Evolutionary conservation across 2,888 invertebrate genomes (phyloP).

Genomic region (Diplolepis rosae): DNA sequence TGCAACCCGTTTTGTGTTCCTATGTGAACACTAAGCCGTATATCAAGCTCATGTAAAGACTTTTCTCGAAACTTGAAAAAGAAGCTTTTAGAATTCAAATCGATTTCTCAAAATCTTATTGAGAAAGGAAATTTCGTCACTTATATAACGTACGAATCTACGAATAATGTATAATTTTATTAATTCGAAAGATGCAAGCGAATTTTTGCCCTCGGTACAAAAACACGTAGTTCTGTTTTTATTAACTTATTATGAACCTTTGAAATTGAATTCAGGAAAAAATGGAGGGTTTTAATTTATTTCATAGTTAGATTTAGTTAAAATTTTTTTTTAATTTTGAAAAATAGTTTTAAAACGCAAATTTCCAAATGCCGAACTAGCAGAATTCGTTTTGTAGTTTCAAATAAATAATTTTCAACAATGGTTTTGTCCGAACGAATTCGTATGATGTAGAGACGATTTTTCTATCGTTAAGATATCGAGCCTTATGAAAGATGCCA

Average conservation of each 20-base stretch:
- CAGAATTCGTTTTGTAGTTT: too few species aligned
- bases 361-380: too few species aligned
- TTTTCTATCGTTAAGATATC: neutral
- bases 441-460: neutral
- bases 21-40: neutral
- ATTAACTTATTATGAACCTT: too few species aligned
- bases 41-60: neutral
- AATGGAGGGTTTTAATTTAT: too few species aligned
- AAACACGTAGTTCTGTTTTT: too few species aligned
- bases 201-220: too few species aligned
- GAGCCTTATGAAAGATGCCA: neutral
- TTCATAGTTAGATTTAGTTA: too few species aligned
- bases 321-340: conserved; percentile 9
- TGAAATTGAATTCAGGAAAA: too few species aligned
- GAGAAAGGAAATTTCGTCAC: neutral
- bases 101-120: conserved; percentile 3
- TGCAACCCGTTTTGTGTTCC: conserved; percentile 17
- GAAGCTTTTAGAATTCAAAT: neutral
- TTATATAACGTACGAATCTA: conserved; percentile 8
- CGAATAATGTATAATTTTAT: too few species aligned
- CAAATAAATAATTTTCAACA: neutral
- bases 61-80: conserved; percentile 2
- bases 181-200: too few species aligned
- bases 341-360: neutral
- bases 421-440: neutral